Percentiles rank a stretch among this genome's conserved stretches.
phyloP scores from a whole-genome alignment of 2,888 invertebrate genomes.

The Xestia sexstrigata region DNA sequence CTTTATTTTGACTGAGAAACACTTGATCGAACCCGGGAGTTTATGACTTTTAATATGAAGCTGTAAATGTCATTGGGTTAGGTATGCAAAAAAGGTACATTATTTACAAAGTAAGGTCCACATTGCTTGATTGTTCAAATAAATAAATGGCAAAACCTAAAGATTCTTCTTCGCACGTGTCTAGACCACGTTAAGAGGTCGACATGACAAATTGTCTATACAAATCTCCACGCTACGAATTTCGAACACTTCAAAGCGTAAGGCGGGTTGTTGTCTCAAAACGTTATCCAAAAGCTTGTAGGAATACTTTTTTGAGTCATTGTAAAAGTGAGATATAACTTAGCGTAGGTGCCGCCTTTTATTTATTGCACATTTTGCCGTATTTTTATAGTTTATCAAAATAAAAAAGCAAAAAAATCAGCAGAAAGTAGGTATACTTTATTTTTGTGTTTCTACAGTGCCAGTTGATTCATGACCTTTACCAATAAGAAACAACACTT shows the following conservation, averaged over 20 bases:
- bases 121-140: background rate
- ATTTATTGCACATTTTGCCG: background rate
- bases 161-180: background rate
- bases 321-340: background rate
- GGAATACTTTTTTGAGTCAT: background rate
- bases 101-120: background rate
- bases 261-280: background rate
- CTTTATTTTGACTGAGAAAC: conserved; percentile 77
- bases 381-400: background rate
- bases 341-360: background rate
- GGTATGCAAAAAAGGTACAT: background rate
- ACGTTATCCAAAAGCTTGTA: background rate
- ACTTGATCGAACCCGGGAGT: conserved; percentile 72
- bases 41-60: conserved; percentile 46
- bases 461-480: background rate
- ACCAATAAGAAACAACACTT: background rate
- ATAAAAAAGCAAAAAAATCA: background rate
- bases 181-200: conserved; percentile 7
- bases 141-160: background rate
- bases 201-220: conserved; percentile 38
- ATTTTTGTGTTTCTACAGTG: background rate
- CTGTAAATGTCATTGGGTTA: conserved; percentile 42
- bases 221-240: conserved; percentile 2
- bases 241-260: background rate
- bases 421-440: background rate